Conservation (phyloP, 1,140 invertebrate genomes). For the Trissolcus basalis region DNA sequence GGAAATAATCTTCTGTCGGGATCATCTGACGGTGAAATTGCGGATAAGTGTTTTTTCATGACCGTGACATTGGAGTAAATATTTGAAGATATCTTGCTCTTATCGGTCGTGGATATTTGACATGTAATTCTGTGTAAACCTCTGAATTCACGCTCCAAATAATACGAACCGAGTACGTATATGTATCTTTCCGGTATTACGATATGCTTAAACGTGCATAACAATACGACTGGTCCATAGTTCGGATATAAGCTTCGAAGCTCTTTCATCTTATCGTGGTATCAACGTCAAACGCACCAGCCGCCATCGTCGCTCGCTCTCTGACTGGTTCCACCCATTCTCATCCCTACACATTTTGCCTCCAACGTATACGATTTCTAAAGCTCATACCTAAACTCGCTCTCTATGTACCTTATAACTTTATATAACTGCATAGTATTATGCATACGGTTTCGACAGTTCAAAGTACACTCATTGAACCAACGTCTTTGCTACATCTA, state of each 20-base stretch:
- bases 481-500: constrained; percentile 25
- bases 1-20: not conserved
- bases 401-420: constrained; percentile 64
- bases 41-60: constrained; percentile 10
- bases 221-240: constrained; percentile 72
- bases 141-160: constrained; percentile 61
- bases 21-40: not conserved
- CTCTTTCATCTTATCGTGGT: constrained; percentile 76
- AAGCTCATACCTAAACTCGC: constrained; percentile 62
- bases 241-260: constrained; percentile 73
- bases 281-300: constrained; percentile 76
- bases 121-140: constrained; percentile 48
- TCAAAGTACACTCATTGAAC: constrained; percentile 52
- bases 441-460: constrained; percentile 58
- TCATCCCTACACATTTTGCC: constrained; percentile 63
- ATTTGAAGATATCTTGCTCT: constrained; percentile 39
- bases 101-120: constrained; percentile 41
- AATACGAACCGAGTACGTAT: constrained; percentile 49
- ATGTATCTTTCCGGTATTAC: constrained; percentile 70
- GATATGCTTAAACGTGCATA: constrained; percentile 73
- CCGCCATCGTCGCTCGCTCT: constrained; percentile 64
- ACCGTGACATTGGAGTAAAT: constrained; percentile 34
- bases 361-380: constrained; percentile 61
- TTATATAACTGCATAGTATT: constrained; percentile 58
- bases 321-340: constrained; percentile 69